Percentiles rank a stretch among this genome's conserved stretches.
Conservation (phyloP, 2,888 invertebrate species). For the Entomobrya proxima region DNA sequence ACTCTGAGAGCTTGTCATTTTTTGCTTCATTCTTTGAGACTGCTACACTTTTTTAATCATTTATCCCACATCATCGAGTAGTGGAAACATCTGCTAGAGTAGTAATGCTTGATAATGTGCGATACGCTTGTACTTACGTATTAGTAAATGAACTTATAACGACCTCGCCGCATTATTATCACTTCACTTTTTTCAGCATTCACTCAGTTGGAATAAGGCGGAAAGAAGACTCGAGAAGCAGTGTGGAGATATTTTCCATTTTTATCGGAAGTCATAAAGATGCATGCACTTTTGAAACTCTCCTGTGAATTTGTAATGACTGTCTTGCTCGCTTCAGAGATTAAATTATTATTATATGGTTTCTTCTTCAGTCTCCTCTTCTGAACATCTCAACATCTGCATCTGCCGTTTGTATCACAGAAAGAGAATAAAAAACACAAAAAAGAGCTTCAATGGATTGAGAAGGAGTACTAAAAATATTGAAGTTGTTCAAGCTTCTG, state of each 20-base stretch:
- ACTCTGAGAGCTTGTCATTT: too few relatives aligned
- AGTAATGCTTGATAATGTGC: too few relatives aligned
- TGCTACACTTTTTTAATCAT: too few relatives aligned
- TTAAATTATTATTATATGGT: neutral
- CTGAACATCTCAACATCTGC: neutral
- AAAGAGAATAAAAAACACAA: too few relatives aligned
- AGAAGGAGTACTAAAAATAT: neutral
- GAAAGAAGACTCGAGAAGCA: neutral
- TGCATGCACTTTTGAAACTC: neutral
- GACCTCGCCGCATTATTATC: neutral
- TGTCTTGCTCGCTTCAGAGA: neutral
- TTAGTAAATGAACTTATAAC: neutral
- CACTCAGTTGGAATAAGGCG: neutral
- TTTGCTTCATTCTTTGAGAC: too few relatives aligned
- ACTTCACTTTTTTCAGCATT: too few relatives aligned
- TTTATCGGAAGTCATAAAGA: conserved; percentile 24
- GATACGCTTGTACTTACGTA: too few relatives aligned
- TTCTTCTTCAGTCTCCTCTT: neutral
- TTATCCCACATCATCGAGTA: too few relatives aligned
- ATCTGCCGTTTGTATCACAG: neutral
- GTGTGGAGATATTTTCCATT: neutral
- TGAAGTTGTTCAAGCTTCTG: neutral
- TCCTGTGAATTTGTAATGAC: neutral
- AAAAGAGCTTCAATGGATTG: neutral
- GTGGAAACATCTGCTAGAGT: too few relatives aligned